phyloP scores from a whole-genome alignment of 2,888 invertebrate species.

The Drosophila kuntzei region DNA sequence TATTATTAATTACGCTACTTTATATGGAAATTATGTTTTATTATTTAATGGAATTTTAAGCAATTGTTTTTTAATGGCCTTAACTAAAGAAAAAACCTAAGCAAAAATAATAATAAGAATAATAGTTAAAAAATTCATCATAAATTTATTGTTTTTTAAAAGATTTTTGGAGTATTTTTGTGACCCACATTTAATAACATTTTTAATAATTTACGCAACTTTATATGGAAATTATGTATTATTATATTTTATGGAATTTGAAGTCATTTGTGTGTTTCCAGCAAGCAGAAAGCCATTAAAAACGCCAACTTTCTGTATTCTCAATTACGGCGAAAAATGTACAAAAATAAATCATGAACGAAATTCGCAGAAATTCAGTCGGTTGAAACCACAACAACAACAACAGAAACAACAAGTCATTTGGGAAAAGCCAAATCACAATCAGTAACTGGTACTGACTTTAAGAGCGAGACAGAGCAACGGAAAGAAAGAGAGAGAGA shows the following conservation, averaged over 20 bases:
- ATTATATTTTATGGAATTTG: constrained; percentile 7
- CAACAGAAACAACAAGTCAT: constrained; percentile 22
- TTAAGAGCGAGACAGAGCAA: background rate
- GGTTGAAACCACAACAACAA: constrained; percentile 16
- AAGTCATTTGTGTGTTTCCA: constrained; percentile 26
- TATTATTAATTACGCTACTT: constrained; percentile 1
- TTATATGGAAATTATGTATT: constrained; percentile 20
- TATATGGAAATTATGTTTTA: constrained; percentile 14
- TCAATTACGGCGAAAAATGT: constrained; percentile 46
- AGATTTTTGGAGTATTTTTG: background rate
- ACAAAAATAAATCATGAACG: constrained; percentile 49
- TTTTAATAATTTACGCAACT: constrained; percentile 8
- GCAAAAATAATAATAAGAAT: background rate
- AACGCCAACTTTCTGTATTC: constrained; percentile 46
- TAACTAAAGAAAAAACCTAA: background rate
- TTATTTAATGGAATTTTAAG: constrained; percentile 15
- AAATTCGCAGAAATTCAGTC: constrained; percentile 50
- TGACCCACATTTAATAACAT: no score
- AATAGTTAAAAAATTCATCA: no score
- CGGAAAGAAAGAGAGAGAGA: background rate
- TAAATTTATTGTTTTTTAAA: constrained; percentile 4
- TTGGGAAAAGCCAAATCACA: constrained; percentile 44
- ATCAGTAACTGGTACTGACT: constrained; percentile 22
- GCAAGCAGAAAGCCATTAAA: constrained; percentile 42
- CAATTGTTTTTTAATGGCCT: no score